Base-by-base conservation (phyloP, 2,888 invertebrate species). In the Linhomoeus sp. region DNA sequence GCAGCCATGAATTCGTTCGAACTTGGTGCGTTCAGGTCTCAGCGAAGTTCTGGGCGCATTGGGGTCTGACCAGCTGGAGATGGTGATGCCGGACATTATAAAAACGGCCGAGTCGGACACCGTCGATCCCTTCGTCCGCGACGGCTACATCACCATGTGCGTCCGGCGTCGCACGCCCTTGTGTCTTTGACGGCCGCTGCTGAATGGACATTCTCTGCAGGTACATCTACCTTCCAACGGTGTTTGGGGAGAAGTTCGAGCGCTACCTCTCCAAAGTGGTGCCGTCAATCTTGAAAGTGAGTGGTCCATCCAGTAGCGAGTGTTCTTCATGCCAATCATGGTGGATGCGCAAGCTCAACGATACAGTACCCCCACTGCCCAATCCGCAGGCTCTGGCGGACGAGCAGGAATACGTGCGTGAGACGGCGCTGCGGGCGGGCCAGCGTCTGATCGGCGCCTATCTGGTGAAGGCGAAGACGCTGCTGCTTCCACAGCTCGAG, bases 141-240 rank as follows among this genome's bases (percentile, higher is more conserved):
- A 97, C 70, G 97, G 97, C 40, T 99, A 99, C 71, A 90, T 99
- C 52, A 90, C 97, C 87, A 87, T 97, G 86, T 29, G 12, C 29
- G 12, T 29, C 5, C 29, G 29, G 7, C 12, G n/a, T n/a, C n/a
- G n/a, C n/a, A n/a, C n/a, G n/a, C n/a, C n/a, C n/a, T n/a, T n/a
- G n/a, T n/a, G n/a, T n/a, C n/a, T n/a, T n/a, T n/a, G n/a, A n/a
- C n/a, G n/a, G n/a, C n/a, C n/a, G n/a, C n/a, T n/a, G n/a, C n/a
- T n/a, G n/a, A n/a, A n/a, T n/a, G n/a, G n/a, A n/a, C n/a, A n/a
- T n/a, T n/a, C n/a, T n/a, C 29, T 29, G 5, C 29, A 29, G 29
- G 29, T 99, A 92, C 68, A 94, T 97, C 62, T 99, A 94, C 71
- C 83, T 97, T 79, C 97, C 97, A 2, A 80, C 81, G 50, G 88